phyloP scores from a whole-genome alignment of 92 coral and sea anemone species.

The Parazoanthus swiftii region DNA sequence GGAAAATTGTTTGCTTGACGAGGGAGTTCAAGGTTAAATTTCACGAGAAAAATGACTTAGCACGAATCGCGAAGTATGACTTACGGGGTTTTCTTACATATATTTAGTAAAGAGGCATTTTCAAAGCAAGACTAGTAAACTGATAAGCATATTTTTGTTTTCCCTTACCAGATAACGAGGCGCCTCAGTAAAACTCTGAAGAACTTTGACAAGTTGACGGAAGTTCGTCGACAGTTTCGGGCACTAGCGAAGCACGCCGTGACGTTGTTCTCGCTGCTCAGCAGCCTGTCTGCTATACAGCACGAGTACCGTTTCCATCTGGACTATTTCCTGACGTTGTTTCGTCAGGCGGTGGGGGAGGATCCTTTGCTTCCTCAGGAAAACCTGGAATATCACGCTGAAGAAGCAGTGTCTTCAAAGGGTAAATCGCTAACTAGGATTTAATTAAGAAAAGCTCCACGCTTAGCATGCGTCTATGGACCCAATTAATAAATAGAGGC shows the following conservation, averaged over 20 bases:
- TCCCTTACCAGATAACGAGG: conserved; percentile 65
- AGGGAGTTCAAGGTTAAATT: too few relatives aligned
- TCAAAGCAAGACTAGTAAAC: not conserved
- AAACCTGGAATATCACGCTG: conserved; percentile 75
- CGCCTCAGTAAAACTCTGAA: conserved; percentile 77
- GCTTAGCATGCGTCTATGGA: too few relatives aligned
- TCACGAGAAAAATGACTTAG: too few relatives aligned
- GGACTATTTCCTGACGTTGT: conserved; percentile 80
- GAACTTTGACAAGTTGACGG: conserved; percentile 78
- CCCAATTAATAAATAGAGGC: too few relatives aligned
- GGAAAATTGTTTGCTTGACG: too few relatives aligned
- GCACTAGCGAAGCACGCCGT: conserved; percentile 86
- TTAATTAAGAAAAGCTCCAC: not conserved
- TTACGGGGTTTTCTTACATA: not conserved
- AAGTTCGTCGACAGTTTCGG: conserved; percentile 74
- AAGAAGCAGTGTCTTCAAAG: conserved; percentile 42
- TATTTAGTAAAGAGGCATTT: not conserved
- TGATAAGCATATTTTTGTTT: not conserved
- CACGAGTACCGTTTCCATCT: conserved; percentile 96
- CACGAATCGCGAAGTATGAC: not conserved
- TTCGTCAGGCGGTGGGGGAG: conserved; percentile 80
- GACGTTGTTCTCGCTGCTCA: conserved; percentile 76
- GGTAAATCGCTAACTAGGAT: not conserved
- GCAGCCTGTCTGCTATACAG: conserved; percentile 77
- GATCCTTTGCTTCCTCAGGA: conserved; percentile 61